Conservation (phyloP, 1,140 invertebrate species). For the Bradysia coprophila region DNA sequence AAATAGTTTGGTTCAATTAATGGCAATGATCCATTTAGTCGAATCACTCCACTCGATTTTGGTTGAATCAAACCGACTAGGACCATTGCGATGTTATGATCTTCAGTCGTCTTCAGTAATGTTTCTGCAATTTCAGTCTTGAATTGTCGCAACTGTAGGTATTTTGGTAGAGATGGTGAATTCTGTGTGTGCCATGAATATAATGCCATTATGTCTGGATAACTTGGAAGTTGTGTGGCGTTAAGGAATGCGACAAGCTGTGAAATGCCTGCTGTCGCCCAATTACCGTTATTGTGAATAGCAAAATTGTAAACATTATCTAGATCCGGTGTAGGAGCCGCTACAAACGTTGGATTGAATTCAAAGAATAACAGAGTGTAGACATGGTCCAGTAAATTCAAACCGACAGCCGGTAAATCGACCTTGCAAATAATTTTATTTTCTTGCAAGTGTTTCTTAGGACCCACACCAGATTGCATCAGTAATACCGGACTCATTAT, state of each 20-base stretch:
- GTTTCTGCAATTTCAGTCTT: background rate
- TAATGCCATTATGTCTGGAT: background rate
- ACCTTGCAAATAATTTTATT: conserved; percentile 44
- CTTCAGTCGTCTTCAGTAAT: background rate
- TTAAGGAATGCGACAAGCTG: background rate
- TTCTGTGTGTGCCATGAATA: background rate
- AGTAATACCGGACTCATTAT: conserved; percentile 74
- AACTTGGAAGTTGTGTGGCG: background rate
- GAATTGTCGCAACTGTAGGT: background rate
- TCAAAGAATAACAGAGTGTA: background rate
- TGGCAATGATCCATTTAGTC: conserved; percentile 30
- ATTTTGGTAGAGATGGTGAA: background rate
- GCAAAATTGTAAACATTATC: background rate
- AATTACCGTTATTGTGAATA: background rate
- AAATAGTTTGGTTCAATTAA: conserved; percentile 36
- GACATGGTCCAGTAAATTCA: conserved; percentile 72
- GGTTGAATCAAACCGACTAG: conserved; percentile 23
- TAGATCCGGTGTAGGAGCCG: background rate
- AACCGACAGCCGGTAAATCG: conserved; percentile 48
- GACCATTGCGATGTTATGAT: conserved; percentile 10
- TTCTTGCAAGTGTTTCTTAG: conserved; percentile 45
- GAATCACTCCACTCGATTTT: conserved; percentile 30
- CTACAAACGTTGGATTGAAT: background rate
- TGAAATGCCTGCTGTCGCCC: background rate
- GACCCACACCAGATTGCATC: conserved; percentile 76